Conservation (phyloP, 2,113 vertebrate species). For the Tretioscincus oriximinensis region DNA sequence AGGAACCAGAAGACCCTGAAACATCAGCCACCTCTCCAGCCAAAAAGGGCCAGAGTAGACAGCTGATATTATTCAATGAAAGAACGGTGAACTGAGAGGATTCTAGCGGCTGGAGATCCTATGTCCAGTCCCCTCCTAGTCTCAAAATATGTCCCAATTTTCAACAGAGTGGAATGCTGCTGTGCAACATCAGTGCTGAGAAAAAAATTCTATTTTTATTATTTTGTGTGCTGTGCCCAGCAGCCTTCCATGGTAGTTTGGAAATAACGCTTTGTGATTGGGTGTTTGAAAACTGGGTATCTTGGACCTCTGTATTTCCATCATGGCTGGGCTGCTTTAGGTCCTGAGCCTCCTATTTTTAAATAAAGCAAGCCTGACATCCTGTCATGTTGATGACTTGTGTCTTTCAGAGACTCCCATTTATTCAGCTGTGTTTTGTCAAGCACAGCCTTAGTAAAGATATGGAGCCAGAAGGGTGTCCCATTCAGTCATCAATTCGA, state of each 20-base stretch:
- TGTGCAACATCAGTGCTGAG: too few relatives aligned
- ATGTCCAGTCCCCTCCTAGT: too few relatives aligned
- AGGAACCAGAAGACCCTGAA: too few relatives aligned
- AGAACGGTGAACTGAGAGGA: too few relatives aligned
- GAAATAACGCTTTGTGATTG: not conserved
- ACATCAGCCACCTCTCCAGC: too few relatives aligned
- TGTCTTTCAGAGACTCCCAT: not conserved
- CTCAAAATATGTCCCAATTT: too few relatives aligned
- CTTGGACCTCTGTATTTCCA: conserved; percentile 1
- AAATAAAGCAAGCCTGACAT: not conserved
- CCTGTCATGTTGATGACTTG: not conserved
- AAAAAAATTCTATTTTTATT: too few relatives aligned
- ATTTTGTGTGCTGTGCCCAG: not conserved
- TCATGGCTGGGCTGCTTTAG: not conserved
- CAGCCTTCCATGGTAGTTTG: conserved; percentile 10
- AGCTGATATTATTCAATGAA: too few relatives aligned
- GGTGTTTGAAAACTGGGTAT: not conserved
- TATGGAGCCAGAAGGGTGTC: not conserved
- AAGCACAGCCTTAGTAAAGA: too few relatives aligned
- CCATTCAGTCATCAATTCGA: rapidly evolving
- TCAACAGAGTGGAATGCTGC: too few relatives aligned
- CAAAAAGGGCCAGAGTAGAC: too few relatives aligned
- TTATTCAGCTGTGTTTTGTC: not conserved
- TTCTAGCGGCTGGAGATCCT: too few relatives aligned
- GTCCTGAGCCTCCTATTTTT: not conserved